Base-by-base conservation (phyloP, 2,888 invertebrate genomes). In the Epistrophe grossulariae region DNA sequence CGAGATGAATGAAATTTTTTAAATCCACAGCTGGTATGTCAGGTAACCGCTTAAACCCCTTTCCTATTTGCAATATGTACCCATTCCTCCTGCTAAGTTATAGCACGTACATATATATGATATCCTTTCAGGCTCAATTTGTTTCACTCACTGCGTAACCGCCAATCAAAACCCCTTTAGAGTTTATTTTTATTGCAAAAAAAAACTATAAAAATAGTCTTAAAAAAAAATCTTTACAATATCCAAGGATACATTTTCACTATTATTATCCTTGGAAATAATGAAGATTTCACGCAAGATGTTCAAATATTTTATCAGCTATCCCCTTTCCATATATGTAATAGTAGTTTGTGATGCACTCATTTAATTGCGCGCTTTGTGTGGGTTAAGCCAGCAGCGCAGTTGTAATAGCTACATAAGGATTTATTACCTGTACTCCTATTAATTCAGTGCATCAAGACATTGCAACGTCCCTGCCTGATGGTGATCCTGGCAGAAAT, bases 81-180 rank as follows among this genome's bases (percentile, higher is more conserved):
- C n/a, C n/a, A n/a, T n/a, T n/a, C n/a, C n/a, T n/a, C n/a, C n/a
- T n/a, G n/a, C n/a, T n/a, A n/a, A n/a, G n/a, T n/a, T n/a, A n/a
- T n/a, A n/a, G n/a, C n/a, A n/a, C n/a, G n/a, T n/a, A n/a, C n/a
- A n/a, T n/a, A n/a, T n/a, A n/a, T n/a, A n/a, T n/a, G n/a, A n/a
- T 19, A 50, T 70, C 50, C 57, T 81, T 78, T 68, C 35, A 70
- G 73, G 55, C 81, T 81, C 74, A 87, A 79, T 82, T 82, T 76
- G 66, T 71, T 79, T 87, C 85, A 73, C 73, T 85, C 78, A 35
- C 74, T 72, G 68, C 84, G 74, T 79, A 84, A 80, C 88, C 83
- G 84, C 88, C 88, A 89, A 88, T 88, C 80, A 79, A 57, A 83
- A 83, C 74, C 79, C 84, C 80, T 78, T 88, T 84, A 81, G 62